phyloP scores from a whole-genome alignment of 2,888 invertebrate species.

The Troglohyphantes excavatus region DNA sequence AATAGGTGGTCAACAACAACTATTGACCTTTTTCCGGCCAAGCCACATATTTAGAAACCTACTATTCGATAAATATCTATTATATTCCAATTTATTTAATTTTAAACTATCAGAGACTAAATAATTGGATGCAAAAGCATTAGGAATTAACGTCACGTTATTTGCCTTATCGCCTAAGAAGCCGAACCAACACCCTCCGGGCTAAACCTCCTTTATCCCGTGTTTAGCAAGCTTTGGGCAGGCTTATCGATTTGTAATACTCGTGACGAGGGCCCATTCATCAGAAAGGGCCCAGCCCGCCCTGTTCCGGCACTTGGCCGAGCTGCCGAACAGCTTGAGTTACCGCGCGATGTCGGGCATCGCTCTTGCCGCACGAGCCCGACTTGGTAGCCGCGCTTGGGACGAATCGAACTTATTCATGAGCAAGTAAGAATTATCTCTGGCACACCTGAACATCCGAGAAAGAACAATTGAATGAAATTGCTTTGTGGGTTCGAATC shows the following conservation, averaged over 20 bases:
- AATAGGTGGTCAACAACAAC: too few species aligned
- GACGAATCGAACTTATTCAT: slow-evolving; percentile 67
- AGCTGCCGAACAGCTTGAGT: slow-evolving; percentile 55
- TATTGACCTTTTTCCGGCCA: too few species aligned
- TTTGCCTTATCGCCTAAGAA: slow-evolving; percentile 43
- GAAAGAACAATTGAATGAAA: slow-evolving; percentile 15
- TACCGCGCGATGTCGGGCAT: slow-evolving; percentile 62
- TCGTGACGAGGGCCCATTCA: slow-evolving; percentile 69
- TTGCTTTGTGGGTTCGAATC: slow-evolving; percentile 15
- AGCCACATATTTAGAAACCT: too few species aligned
- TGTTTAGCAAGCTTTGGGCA: slow-evolving; percentile 40
- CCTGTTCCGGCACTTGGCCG: slow-evolving; percentile 55
- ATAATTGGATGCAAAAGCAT: not conserved
- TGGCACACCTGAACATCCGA: slow-evolving; percentile 40
- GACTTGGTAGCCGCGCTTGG: slow-evolving; percentile 35
- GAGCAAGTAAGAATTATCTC: slow-evolving; percentile 71
- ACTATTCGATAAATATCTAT: too few species aligned
- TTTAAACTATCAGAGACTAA: too few species aligned
- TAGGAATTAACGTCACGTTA: slow-evolving; percentile 9
- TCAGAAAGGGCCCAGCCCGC: slow-evolving; percentile 49
- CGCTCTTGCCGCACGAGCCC: slow-evolving; percentile 24
- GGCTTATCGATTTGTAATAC: slow-evolving; percentile 73
- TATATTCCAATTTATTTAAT: too few species aligned
- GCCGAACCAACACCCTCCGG: slow-evolving; percentile 28
- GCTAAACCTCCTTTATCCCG: slow-evolving; percentile 53